These are phyloP conservation scores for Apodemia hepburni DNA, from an alignment of 2,888 invertebrate genomes.

Conservation along the genomic window DNA sequence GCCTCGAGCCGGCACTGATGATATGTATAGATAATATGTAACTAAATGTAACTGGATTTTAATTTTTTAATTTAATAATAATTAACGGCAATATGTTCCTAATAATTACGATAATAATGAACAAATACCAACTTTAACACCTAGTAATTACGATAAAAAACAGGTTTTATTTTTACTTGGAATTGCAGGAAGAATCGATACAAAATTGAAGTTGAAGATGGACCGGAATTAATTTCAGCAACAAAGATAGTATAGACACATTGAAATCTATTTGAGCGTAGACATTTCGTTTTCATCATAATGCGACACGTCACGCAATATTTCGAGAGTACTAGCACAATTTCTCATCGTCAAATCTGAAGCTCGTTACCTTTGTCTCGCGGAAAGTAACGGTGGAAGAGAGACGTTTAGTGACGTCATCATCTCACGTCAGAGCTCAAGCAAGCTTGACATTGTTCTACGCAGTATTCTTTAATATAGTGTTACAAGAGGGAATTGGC, in stretches of 20 bases:
- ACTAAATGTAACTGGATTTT: too few relatives aligned
- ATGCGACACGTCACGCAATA: conserved; percentile 36
- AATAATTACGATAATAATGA: too few relatives aligned
- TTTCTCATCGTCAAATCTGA: conserved; percentile 54
- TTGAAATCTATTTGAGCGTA: conserved; percentile 12
- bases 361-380: conserved; percentile 54
- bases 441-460: conserved; percentile 28
- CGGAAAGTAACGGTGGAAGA: conserved; percentile 30
- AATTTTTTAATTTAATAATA: too few relatives aligned
- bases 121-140: too few relatives aligned
- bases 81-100: too few relatives aligned
- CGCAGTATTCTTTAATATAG: conserved; percentile 18
- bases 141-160: too few relatives aligned
- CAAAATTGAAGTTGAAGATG: background rate
- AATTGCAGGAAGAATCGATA: background rate
- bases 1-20: too few relatives aligned
- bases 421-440: conserved; percentile 39
- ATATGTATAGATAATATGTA: too few relatives aligned
- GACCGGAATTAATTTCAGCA: background rate
- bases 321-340: conserved; percentile 29
- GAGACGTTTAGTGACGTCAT: conserved; percentile 62
- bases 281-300: conserved; percentile 16
- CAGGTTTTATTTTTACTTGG: too few relatives aligned
- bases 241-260: conserved; percentile 3
- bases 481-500: conserved; percentile 20